Evolutionary conservation across 1,140 invertebrate genomes (phyloP), one percentile per base, ranked within the genome.

Genomic region (Drosophila navojoa): DNA sequence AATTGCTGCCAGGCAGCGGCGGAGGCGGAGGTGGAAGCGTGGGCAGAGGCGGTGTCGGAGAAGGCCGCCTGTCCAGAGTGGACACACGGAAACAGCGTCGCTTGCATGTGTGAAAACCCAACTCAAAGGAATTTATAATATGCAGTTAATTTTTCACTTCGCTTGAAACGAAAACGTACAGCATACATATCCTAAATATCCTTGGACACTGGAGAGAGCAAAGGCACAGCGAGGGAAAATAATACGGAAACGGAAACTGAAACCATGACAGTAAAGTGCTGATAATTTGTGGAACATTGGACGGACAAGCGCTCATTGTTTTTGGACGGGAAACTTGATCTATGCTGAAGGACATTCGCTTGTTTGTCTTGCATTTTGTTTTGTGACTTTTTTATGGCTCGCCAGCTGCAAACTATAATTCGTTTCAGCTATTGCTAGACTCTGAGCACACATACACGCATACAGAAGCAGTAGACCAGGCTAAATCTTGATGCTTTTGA

Each of bases 51-150:
- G 22, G 9, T 32, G 42, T 1, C 1, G 11, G 35, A 22, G 19
- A 22, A 22, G 32, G 32, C 2, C 7, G 32, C 4, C 27, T 29
- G 35, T 11, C 35, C 35, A 38, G 15, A 13, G n/a, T 45, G 7
- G 42, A 45, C 42, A 45, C 42, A 45, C 42, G 42, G 42, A 45
- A 15, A 40, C 27, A 45, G 44, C 38, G 29, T 49, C 35, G 35
- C 13, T 16, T 22, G 53, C 54, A 45, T 76, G 74, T 63, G 76
- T 67, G 64, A 72, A 62, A 79, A 71, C 76, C 74, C 72, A 77
- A 73, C 82, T 87, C 82, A 87, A 87, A 87, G 76, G 82, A 87
- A 87, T 87, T 82, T 87, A 87, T 87, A 87, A 87, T 87, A 87
- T 79, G 69, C 64, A 89, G 76, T 78, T 87, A 82, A 87, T 87